Conservation (phyloP, 2,797 vertebrate species). For the Emydoidea blandingii region DNA sequence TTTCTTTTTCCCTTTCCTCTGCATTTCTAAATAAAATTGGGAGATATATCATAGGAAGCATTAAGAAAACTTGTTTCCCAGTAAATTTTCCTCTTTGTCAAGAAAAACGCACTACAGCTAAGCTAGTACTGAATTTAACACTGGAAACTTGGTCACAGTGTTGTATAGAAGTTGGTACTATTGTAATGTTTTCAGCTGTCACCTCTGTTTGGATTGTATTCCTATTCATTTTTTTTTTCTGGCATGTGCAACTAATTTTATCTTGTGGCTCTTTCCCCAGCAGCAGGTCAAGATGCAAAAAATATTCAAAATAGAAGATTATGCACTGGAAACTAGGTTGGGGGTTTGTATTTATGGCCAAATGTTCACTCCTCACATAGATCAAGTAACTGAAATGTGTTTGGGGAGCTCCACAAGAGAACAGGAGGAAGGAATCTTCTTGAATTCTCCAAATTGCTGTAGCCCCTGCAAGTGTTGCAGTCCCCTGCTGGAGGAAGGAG, state of each 20-base stretch:
- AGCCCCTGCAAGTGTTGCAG: not conserved
- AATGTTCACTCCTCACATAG: conserved; percentile 4
- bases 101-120: not conserved
- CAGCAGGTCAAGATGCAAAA: conserved; percentile 12
- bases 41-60: not conserved
- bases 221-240: not conserved
- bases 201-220: not conserved
- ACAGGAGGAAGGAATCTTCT: not conserved
- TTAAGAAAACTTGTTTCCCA: not conserved
- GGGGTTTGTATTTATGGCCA: conserved; percentile 39
- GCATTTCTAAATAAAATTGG: not conserved
- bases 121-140: rapidly evolving
- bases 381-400: conserved; percentile 9
- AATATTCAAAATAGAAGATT: conserved; percentile 51
- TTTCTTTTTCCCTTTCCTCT: not conserved
- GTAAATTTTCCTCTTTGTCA: not conserved
- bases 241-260: not conserved
- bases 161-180: not conserved
- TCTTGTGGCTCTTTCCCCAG: not conserved
- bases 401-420: not conserved
- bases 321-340: conserved; percentile 8
- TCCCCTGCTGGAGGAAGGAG: not conserved
- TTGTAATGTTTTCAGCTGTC: not conserved
- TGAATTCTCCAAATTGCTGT: not conserved
- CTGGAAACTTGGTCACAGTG: not conserved